Evolutionary conservation across 2,888 invertebrate species (phyloP).

Genomic region (Noctua fimbriata): DNA sequence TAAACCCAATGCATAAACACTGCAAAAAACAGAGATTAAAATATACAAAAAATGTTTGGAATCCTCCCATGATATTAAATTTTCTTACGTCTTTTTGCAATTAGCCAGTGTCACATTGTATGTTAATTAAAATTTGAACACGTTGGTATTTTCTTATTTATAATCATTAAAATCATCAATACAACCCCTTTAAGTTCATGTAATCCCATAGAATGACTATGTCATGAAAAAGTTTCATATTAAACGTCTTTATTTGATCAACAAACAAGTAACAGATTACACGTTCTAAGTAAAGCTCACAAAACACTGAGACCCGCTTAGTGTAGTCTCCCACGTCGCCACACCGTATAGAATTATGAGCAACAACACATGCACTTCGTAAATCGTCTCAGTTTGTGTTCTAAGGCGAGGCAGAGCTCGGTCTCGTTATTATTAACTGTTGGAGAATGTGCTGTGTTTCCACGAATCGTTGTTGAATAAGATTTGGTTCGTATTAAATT

Average conservation of each 20-base stretch:
- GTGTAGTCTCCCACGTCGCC: constrained; percentile 7
- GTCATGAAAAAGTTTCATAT: too few relatives aligned
- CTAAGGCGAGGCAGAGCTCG: neutral
- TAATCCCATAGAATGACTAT: too few relatives aligned
- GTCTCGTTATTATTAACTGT: constrained; percentile 17
- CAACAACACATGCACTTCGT: constrained; percentile 52
- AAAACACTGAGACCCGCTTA: constrained; percentile 36
- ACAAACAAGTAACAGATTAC: neutral
- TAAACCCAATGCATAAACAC: too few relatives aligned
- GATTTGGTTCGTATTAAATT: neutral
- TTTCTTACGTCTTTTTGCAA: too few relatives aligned
- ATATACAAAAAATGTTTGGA: neutral
- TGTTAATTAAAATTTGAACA: too few relatives aligned
- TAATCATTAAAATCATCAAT: too few relatives aligned
- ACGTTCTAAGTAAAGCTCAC: constrained; percentile 3
- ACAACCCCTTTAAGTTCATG: too few relatives aligned
- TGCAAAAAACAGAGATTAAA: neutral
- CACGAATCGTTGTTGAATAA: neutral
- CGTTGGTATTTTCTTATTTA: too few relatives aligned
- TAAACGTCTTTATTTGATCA: neutral
- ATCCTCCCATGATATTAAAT: too few relatives aligned
- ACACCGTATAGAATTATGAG: constrained; percentile 40
- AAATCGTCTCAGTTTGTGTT: constrained; percentile 52
- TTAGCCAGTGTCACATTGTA: too few relatives aligned
- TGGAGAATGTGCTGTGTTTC: constrained; percentile 13